phyloP scores from a whole-genome alignment of 2,888 invertebrate species.

The Stenoptilia bipunctidactyla region DNA sequence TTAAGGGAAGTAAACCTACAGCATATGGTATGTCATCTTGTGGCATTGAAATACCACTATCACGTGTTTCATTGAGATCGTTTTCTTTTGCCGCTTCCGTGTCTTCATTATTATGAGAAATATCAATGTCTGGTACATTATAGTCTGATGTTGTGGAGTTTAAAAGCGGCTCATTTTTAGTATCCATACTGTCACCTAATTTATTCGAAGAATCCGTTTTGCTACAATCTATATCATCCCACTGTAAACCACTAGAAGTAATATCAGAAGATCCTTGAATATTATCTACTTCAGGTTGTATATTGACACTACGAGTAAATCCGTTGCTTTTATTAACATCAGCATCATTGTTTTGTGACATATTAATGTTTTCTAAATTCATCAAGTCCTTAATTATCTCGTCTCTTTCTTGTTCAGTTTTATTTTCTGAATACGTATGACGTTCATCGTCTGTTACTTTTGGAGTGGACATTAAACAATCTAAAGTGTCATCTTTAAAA shows the following conservation, averaged over 20 bases:
- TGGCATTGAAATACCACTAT: background rate
- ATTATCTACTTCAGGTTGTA: constrained; percentile 3
- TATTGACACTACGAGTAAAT: background rate
- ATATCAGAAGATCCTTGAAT: constrained; percentile 21
- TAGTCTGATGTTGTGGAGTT: constrained; percentile 18
- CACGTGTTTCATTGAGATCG: constrained; percentile 14
- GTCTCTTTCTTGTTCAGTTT: constrained; percentile 42
- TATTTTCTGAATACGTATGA: constrained; percentile 28
- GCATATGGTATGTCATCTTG: constrained; percentile 50
- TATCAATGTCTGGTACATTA: constrained; percentile 18
- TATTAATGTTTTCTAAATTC: constrained; percentile 52
- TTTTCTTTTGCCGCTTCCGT: constrained; percentile 32
- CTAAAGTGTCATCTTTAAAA: constrained; percentile 49
- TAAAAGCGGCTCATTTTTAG: constrained; percentile 19
- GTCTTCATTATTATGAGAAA: constrained; percentile 1
- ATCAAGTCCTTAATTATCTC: constrained; percentile 59
- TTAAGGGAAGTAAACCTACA: constrained; percentile 53
- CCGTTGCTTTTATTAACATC: constrained; percentile 16
- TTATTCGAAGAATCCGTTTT: constrained; percentile 17
- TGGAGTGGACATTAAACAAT: constrained; percentile 51
- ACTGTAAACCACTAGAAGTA: constrained; percentile 24
- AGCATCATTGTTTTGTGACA: constrained; percentile 23
- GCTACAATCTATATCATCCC: constrained; percentile 29
- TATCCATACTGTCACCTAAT: constrained; percentile 13
- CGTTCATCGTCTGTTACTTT: constrained; percentile 37